Percentiles rank a stretch among this genome's conserved stretches.
These are phyloP conservation scores for Chloropsis cyanopogon DNA, from an alignment of 2,113 vertebrate species.

Conservation along the genomic window DNA sequence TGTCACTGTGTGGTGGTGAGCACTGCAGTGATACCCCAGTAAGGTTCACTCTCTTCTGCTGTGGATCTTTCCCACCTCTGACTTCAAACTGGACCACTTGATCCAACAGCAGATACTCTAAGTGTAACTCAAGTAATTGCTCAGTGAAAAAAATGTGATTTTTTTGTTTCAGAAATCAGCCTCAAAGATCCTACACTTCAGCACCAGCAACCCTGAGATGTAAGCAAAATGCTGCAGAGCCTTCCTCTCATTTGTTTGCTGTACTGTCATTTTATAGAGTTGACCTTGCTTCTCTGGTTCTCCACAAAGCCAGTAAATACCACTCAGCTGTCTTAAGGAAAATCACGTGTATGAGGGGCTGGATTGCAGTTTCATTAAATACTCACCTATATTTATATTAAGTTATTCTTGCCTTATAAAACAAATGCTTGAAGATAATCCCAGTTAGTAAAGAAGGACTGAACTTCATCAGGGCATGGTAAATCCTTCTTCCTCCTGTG, in stretches of 20 bases:
- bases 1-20: rapidly evolving
- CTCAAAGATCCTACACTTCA: background rate
- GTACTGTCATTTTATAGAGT: background rate
- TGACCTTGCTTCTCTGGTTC: background rate
- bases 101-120: background rate
- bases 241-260: background rate
- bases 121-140: background rate
- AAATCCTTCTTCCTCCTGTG: background rate
- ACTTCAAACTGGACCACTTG: background rate
- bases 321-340: background rate
- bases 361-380: background rate
- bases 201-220: background rate
- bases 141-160: background rate
- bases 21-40: background rate
- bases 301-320: background rate
- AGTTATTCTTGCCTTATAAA: background rate
- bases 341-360: background rate
- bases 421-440: background rate
- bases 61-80: background rate
- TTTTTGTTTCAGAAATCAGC: background rate
- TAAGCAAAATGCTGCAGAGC: background rate
- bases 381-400: background rate
- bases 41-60: background rate
- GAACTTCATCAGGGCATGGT: background rate
- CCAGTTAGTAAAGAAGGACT: background rate